Percentiles rank a stretch among this genome's conserved stretches.
Evolutionary conservation across 2,113 vertebrate species (phyloP).

Genomic region (Cyphomyrus discorhynchus): DNA sequence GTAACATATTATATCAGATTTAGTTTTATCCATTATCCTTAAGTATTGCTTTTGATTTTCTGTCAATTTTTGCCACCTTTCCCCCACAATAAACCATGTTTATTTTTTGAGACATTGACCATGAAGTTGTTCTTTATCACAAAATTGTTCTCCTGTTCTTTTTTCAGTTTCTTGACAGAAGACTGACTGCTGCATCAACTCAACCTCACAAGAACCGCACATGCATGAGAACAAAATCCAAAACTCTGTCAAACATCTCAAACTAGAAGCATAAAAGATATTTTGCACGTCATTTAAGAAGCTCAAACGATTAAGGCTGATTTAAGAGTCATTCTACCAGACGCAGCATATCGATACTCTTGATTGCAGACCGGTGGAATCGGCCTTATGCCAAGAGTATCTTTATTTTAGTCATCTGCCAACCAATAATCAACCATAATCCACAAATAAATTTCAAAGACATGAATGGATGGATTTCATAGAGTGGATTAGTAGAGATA

Average conservation of each 20-base stretch:
- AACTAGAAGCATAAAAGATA: background rate
- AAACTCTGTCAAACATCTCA: background rate
- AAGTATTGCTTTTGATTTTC: background rate
- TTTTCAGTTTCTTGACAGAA: background rate
- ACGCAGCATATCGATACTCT: background rate
- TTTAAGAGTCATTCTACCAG: background rate
- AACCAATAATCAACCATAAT: slow-evolving; percentile 18
- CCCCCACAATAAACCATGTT: background rate
- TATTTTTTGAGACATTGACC: background rate
- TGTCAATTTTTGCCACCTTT: background rate
- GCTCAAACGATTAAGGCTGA: background rate
- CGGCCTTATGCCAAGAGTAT: background rate
- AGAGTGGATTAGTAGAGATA: slow-evolving; percentile 10
- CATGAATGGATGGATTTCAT: background rate
- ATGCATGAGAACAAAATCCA: background rate
- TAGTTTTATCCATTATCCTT: background rate
- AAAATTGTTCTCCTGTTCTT: background rate
- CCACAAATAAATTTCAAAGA: slow-evolving; percentile 17
- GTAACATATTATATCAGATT: background rate
- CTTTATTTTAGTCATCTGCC: background rate
- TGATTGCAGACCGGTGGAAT: background rate
- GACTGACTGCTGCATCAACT: background rate
- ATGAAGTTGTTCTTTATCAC: background rate
- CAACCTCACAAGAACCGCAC: background rate
- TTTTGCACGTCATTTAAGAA: background rate